Base-by-base conservation (phyloP, 2,888 invertebrate genomes). In the Lasioglossum villosulum region DNA sequence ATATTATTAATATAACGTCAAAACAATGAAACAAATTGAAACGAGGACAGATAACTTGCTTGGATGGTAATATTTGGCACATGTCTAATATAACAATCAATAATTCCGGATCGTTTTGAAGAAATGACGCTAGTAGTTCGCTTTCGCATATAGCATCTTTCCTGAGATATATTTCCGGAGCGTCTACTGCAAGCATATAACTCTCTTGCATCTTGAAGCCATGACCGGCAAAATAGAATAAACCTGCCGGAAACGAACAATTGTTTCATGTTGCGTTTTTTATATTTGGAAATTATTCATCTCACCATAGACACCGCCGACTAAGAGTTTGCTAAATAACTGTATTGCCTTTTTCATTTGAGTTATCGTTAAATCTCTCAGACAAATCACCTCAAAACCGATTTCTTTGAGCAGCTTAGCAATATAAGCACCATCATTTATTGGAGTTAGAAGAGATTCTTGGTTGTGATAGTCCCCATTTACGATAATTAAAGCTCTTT, bases 221-320 rank as follows among this genome's bases (percentile, higher is more conserved):
- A 89, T 95, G 95, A 0, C 95, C 95, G 78, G 93, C 95, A 83
- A 93, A 95, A 81, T 95, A 95, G 81, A 95, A 94, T 14, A 95
- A 82, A 73, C 93, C 95, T 94, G 79, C 16, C 80, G 42, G 84
- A 19, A 39, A 39, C 34, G 71, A 78, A 59, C 6, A 59, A 83
- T 72, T 72, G 39, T 75, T n/a, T 39, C 34, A 37, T 71, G 37
- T 37, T 10, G 2, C 27, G 76, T 66, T 27, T 77, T 27, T 14
- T 1, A 0, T 16, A 52, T 73, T 52, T 34, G 16, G 5, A 19
- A 66, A 71, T 52, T 56, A 37, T n/a, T 19, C 23, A 42, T 75
- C 70, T 81, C 91, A 95, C 95, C 95, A 86, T 95, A 95, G 39
- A 92, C 93, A 80, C 94, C 95, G 75, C 92, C 91, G 23, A 89